These are phyloP conservation scores for Gymnothorax reevesii DNA, from an alignment of 2,797 vertebrate species.

Conservation along the genomic window DNA sequence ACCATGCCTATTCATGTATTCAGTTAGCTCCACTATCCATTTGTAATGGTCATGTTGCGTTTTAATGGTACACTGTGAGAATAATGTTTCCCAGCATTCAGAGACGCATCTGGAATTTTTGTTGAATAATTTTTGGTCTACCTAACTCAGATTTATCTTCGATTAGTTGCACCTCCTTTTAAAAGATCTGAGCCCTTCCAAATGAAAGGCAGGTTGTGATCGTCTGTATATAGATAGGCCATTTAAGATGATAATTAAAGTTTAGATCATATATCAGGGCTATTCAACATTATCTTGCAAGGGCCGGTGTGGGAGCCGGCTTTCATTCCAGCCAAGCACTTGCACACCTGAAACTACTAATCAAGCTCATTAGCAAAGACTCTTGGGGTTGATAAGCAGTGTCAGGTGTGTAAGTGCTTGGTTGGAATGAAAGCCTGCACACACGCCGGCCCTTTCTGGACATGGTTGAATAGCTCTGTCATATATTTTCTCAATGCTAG, in stretches of 20 bases:
- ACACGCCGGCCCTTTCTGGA: too few species aligned
- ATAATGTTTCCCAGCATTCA: too few species aligned
- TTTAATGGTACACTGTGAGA: neutral
- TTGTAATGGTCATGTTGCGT: neutral
- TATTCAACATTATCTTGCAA: too few species aligned
- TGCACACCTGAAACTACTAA: too few species aligned
- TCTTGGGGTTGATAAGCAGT: too few species aligned
- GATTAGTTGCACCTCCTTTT: neutral
- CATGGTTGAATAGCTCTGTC: neutral
- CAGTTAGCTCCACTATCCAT: neutral
- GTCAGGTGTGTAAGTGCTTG: too few species aligned
- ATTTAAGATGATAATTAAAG: neutral
- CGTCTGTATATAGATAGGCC: neutral
- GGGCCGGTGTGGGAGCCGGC: too few species aligned
- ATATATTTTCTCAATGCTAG: neutral
- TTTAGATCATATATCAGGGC: too few species aligned
- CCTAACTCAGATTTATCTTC: neutral
- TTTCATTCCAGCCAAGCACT: too few species aligned
- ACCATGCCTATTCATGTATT: constrained; percentile 41
- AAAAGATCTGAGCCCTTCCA: neutral
- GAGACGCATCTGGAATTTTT: neutral
- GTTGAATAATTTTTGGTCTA: neutral
- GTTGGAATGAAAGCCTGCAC: too few species aligned
- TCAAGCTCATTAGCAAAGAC: too few species aligned
- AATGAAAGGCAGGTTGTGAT: neutral